Conservation (phyloP, 2,113 vertebrate genomes). For the Heterocephalus glaber region DNA sequence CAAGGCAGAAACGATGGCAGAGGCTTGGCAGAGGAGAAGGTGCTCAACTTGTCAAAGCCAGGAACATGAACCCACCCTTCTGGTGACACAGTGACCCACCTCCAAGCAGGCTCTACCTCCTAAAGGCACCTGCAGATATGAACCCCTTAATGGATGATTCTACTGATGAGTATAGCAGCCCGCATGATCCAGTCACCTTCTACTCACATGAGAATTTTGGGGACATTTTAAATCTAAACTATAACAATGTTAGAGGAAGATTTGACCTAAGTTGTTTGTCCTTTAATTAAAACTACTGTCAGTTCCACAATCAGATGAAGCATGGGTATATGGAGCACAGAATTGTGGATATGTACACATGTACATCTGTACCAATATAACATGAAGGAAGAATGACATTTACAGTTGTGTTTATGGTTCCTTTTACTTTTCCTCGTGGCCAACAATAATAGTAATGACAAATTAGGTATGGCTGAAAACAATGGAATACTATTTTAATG, state of each 20-base stretch:
- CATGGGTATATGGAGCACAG: neutral
- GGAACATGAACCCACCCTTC: neutral
- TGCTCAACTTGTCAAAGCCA: neutral
- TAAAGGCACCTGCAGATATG: neutral
- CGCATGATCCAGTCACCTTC: neutral
- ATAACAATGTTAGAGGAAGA: neutral
- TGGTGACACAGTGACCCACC: neutral
- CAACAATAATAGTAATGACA: neutral
- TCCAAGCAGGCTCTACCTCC: neutral
- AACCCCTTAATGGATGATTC: neutral
- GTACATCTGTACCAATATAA: neutral
- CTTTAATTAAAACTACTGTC: conserved; percentile 15
- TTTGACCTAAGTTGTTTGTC: conserved; percentile 34
- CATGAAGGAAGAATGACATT: neutral
- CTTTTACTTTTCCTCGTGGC: neutral
- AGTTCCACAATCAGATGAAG: neutral
- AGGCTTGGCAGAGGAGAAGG: neutral
- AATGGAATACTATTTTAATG: neutral
- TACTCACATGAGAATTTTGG: neutral
- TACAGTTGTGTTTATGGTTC: neutral
- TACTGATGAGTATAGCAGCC: neutral
- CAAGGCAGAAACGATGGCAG: neutral
- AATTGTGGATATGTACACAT: neutral
- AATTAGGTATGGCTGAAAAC: neutral
- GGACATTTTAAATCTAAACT: neutral